Evolutionary conservation across 92 coral and sea anemone species (phyloP).

Genomic region (Siderastrea radians): DNA sequence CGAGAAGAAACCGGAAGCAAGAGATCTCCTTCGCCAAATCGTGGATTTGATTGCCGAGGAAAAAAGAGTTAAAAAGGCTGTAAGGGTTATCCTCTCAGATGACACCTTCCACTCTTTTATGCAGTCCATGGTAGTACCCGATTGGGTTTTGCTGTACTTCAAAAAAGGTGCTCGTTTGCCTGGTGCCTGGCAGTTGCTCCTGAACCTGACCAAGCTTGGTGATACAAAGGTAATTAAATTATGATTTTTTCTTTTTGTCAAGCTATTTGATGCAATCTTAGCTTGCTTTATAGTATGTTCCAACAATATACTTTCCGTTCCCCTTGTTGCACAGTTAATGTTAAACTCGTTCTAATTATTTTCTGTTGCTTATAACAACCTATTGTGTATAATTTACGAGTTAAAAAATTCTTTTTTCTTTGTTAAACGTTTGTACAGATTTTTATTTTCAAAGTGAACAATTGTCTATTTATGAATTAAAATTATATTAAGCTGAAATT

Average conservation of each 20-base stretch:
- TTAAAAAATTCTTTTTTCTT: too few species aligned
- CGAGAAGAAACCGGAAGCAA: neutral
- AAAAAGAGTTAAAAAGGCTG: neutral
- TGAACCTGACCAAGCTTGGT: neutral
- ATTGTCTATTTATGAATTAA: too few species aligned
- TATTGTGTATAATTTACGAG: too few species aligned
- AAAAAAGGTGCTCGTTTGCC: conserved; percentile 9
- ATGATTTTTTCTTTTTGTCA: too few species aligned
- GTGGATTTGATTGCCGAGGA: neutral
- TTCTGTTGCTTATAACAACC: too few species aligned
- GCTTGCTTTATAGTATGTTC: too few species aligned
- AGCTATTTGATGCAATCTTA: neutral
- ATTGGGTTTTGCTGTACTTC: neutral
- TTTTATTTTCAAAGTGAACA: too few species aligned
- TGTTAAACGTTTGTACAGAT: too few species aligned
- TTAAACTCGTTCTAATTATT: too few species aligned
- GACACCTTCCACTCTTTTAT: neutral
- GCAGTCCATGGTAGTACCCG: neutral
- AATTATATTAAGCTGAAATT: too few species aligned
- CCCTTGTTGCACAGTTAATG: too few species aligned
- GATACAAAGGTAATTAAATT: neutral
- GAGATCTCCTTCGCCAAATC: neutral
- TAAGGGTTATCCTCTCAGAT: neutral
- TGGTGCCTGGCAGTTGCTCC: neutral
- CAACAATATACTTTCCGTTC: too few species aligned